phyloP scores from a whole-genome alignment of 1,140 invertebrate species.

The Ceratina australensis region DNA sequence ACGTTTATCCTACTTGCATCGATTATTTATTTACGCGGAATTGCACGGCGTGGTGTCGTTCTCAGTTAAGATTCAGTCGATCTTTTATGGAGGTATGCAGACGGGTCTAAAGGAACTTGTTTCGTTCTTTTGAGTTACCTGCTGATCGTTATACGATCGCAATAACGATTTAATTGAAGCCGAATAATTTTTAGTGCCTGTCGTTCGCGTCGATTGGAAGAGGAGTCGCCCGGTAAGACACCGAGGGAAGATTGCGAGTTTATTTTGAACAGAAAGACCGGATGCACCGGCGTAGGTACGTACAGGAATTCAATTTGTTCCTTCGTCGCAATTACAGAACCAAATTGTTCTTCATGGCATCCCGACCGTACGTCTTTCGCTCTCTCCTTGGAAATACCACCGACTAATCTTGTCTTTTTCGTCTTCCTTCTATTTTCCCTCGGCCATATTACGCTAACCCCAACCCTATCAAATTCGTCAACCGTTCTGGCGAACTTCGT shows the following conservation, averaged over 20 bases:
- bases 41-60: no score
- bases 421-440: neutral
- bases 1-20: no score
- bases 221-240: no score
- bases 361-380: conserved; percentile 27
- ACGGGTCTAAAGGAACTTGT: no score
- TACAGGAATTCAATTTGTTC: conserved; percentile 48
- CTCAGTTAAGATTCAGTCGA: no score
- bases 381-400: conserved; percentile 35
- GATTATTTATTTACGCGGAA: no score
- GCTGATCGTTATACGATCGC: conserved; percentile 10
- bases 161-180: neutral
- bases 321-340: conserved; percentile 43
- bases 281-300: conserved; percentile 17
- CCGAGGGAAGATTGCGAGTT: conserved; percentile 7
- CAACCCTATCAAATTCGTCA: neutral
- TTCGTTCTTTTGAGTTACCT: neutral
- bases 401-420: conserved; percentile 18
- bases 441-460: neutral
- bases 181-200: conserved; percentile 16
- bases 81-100: no score
- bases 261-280: conserved; percentile 5
- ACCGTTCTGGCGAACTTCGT: neutral
- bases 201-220: neutral
- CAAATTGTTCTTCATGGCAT: conserved; percentile 46